Conservation (phyloP, 2,797 vertebrate species). For the Podargus strigoides region DNA sequence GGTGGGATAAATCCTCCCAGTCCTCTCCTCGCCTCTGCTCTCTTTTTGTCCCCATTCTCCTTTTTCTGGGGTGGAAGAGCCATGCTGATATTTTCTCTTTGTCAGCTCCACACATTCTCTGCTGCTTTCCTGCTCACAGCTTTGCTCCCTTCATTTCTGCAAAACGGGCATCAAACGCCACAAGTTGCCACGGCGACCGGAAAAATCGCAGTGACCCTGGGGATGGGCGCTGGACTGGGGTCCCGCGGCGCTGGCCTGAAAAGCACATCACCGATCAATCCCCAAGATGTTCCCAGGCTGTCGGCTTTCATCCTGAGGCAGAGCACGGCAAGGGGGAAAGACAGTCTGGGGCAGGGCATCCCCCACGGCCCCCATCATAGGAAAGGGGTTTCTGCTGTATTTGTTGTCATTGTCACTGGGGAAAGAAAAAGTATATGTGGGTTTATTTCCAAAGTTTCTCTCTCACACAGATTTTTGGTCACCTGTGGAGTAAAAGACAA, state of each 20-base stretch:
- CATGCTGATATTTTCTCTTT: not conserved
- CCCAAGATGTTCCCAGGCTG: not conserved
- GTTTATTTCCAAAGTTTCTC: not conserved
- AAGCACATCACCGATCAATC: rapidly evolving
- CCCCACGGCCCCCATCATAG: rapidly evolving
- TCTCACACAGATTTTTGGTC: not conserved
- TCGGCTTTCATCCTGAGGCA: rapidly evolving
- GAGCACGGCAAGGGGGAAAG: not conserved
- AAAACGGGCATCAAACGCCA: not conserved
- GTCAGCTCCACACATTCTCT: not conserved
- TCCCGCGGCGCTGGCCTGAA: not conserved
- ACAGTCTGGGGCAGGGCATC: too few relatives aligned
- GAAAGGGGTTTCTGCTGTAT: not conserved
- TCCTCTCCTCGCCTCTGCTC: not conserved
- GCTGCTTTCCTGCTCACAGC: rapidly evolving
- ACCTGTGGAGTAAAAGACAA: not conserved
- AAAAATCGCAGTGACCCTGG: not conserved
- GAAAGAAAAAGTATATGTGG: rapidly evolving
- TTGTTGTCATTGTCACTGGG: not conserved
- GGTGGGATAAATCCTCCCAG: not conserved
- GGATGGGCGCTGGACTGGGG: not conserved
- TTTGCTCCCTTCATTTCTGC: not conserved
- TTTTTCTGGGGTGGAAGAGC: not conserved
- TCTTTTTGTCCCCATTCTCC: not conserved
- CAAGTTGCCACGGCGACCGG: not conserved